These are phyloP conservation scores for Bubo blakistoni DNA, from an alignment of 2,113 vertebrate genomes.

Conservation along the genomic window DNA sequence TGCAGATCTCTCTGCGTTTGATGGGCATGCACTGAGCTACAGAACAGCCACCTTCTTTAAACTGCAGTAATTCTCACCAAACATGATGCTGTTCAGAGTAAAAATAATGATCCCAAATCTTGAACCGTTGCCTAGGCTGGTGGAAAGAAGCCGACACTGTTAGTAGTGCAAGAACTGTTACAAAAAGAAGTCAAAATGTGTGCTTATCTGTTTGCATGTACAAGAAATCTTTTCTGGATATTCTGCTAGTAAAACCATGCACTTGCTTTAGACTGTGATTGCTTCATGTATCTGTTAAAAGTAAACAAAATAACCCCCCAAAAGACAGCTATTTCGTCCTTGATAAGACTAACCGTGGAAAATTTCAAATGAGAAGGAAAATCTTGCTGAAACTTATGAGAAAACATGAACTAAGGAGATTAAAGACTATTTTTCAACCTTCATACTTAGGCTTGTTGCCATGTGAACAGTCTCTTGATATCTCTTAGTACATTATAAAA, in stretches of 20 bases:
- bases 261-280: neutral
- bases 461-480: neutral
- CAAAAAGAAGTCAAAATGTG: neutral
- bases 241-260: neutral
- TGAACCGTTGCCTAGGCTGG: neutral
- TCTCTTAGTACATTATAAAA: neutral
- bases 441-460: neutral
- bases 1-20: neutral
- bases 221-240: neutral
- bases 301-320: neutral
- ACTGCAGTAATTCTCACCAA: neutral
- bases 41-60: neutral
- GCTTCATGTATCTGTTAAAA: neutral
- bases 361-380: neutral
- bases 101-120: neutral
- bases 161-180: neutral
- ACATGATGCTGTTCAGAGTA: neutral
- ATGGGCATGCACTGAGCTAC: neutral
- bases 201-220: neutral
- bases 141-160: neutral
- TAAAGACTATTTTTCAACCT: neutral
- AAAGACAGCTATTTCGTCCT: neutral
- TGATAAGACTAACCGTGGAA: neutral
- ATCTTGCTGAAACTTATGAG: neutral
- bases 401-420: neutral